These are phyloP conservation scores for Darevskia mixta DNA, from an alignment of 2,797 vertebrate species.

Conservation along the genomic window DNA sequence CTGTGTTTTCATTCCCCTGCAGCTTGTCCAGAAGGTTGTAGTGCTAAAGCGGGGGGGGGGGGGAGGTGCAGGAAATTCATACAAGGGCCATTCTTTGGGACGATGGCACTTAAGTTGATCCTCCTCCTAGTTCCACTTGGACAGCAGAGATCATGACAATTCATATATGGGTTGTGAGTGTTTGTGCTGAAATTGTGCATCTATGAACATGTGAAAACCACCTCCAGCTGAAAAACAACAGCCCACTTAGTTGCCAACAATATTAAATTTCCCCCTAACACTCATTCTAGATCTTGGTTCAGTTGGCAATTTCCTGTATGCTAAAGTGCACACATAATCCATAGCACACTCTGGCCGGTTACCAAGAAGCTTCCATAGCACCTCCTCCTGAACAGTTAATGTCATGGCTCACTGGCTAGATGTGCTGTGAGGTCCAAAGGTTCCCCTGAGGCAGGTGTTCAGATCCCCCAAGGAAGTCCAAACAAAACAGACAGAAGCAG, in stretches of 20 bases:
- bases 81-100: not conserved
- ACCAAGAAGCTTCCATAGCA: not conserved
- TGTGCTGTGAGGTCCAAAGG: not conserved
- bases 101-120: not conserved
- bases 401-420: too few relatives aligned
- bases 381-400: not conserved
- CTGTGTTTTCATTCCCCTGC: constrained; percentile 19
- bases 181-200: not conserved
- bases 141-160: not conserved
- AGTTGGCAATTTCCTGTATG: constrained; percentile 5
- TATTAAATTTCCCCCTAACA: not conserved
- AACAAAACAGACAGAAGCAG: not conserved
- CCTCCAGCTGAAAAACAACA: not conserved
- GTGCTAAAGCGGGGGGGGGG: not conserved
- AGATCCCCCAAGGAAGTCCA: not conserved
- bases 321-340: accelerated
- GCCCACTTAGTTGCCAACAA: not conserved
- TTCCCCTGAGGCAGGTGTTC: not conserved
- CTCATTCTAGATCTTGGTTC: not conserved
- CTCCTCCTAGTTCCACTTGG: not conserved
- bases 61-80: not conserved
- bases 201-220: not conserved
- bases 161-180: not conserved
- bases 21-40: constrained; percentile 10
- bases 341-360: not conserved